Evolutionary conservation across 2,113 vertebrate genomes (phyloP).

Genomic region (Poeciliopsis prolifica): DNA sequence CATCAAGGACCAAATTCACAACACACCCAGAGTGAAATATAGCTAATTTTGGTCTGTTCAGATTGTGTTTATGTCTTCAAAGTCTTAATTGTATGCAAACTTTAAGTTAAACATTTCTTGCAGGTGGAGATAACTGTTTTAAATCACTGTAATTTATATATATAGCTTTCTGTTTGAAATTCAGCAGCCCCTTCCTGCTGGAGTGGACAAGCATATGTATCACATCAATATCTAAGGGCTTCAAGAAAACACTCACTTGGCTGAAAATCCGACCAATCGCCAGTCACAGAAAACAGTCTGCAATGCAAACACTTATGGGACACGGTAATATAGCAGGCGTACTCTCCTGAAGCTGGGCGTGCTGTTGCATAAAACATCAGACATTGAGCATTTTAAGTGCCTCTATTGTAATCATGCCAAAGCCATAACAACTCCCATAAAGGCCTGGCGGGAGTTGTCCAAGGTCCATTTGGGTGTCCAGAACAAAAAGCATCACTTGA

Average conservation of each 20-base stretch:
- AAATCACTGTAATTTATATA: neutral
- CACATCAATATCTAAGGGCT: neutral
- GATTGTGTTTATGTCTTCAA: neutral
- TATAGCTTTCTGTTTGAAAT: too few relatives aligned
- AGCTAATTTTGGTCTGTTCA: neutral
- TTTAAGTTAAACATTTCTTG: too few relatives aligned
- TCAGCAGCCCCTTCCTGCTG: neutral
- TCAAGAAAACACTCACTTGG: slow-evolving; percentile 32
- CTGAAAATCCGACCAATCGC: slow-evolving; percentile 23
- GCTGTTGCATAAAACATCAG: slow-evolving; percentile 76
- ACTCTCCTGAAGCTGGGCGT: slow-evolving; percentile 42
- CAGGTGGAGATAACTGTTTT: neutral
- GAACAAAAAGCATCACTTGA: slow-evolving; percentile 72
- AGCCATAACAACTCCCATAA: slow-evolving; percentile 64
- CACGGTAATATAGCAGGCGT: slow-evolving; percentile 32
- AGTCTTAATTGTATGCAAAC: neutral
- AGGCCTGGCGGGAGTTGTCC: slow-evolving; percentile 59
- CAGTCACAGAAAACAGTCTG: neutral
- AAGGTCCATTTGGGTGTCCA: slow-evolving; percentile 70
- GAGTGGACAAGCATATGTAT: slow-evolving; percentile 52
- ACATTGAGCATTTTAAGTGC: slow-evolving; percentile 71
- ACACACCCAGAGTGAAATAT: neutral
- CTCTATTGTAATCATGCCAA: slow-evolving; percentile 70
- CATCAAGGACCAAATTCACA: neutral
- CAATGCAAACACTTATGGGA: slow-evolving; percentile 42